Evolutionary conservation across 2,888 invertebrate species (phyloP).

Genomic region (Cremastinae sp.): DNA sequence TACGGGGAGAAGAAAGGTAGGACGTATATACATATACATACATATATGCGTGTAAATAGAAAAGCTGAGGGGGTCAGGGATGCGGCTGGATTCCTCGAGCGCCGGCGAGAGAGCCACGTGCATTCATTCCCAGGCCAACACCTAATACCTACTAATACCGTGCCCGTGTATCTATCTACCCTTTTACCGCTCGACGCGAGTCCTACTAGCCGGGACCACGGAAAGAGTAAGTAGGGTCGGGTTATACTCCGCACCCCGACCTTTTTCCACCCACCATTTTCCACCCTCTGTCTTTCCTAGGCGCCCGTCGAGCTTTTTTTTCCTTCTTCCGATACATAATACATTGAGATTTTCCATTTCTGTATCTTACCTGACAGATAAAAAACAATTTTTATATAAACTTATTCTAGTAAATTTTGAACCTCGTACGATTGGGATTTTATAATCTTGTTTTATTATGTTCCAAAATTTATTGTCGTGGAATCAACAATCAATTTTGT

Average conservation of each 20-base stretch:
- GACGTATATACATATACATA: neutral
- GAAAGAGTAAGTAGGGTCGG: conserved; percentile 70
- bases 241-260: conserved; percentile 43
- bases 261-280: conserved; percentile 29
- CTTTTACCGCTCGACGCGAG: conserved; percentile 78
- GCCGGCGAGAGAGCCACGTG: conserved; percentile 76
- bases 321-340: no score
- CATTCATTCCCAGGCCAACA: conserved; percentile 79
- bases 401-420: no score
- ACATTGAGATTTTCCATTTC: no score
- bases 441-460: no score
- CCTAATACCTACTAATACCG: conserved; percentile 80
- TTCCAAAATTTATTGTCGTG: no score
- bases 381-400: no score
- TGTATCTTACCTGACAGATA: no score
- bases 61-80: conserved; percentile 72
- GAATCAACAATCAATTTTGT: no score
- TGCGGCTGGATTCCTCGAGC: conserved; percentile 71
- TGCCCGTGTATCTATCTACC: conserved; percentile 79
- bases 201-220: conserved; percentile 75
- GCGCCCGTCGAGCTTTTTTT: no score
- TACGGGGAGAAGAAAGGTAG: no score
- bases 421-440: no score
- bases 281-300: conserved; percentile 35
- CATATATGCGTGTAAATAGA: conserved; percentile 37